Evolutionary conservation across 2,797 vertebrate species (phyloP), one percentile per base, ranked within the genome.

Genomic region (Linurgus olivaceus): DNA sequence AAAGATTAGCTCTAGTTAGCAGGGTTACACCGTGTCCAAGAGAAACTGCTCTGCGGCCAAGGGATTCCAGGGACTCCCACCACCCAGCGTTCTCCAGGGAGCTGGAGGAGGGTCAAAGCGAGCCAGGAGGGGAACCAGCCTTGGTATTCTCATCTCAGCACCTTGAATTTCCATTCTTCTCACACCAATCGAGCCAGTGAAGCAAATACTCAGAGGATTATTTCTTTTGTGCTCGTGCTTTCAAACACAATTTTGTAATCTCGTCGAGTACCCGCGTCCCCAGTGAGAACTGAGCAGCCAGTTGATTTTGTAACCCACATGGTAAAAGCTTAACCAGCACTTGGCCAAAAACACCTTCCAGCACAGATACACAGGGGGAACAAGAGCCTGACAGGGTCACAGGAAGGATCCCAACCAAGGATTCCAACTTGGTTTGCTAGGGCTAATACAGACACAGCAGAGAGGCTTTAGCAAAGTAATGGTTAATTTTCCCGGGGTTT

Each of bases 191-290:
- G 82, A 96, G 93, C 76, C 95, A 84, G 84, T 61, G 93, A 81
- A 94, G 97, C 97, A 97, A 97, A 97, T 79, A 95, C 95, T 96
- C 96, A 86, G 95, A 94, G 95, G 96, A 96, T 96, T 97, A 96
- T 87, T 97, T 93, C 96, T 91, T 98, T 97, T 97, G 96, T 95
- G 95, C 93, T 76, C 79, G 9, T 14, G 85, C 85, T 96, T 96
- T 97, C 97, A 95, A 97, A 96, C 92, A 59, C 92, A 83, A 93
- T 94, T 97, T 94, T 94, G 96, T 90, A 97, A 95, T 92, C 95
- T 90, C 89, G 73, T 93, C 38, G 47, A 97, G 97, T 82, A 88
- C 58, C 94, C 75, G 7, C 26, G 63, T 96, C 96, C 96, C 83
- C 95, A 80, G 63, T 12, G 90, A 97, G 90, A 93, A 83, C 94